A percentile compares a stretch with the other conserved stretches of the same genome.
Conservation (phyloP, 1,140 invertebrate genomes). For the Ooceraea biroi region DNA sequence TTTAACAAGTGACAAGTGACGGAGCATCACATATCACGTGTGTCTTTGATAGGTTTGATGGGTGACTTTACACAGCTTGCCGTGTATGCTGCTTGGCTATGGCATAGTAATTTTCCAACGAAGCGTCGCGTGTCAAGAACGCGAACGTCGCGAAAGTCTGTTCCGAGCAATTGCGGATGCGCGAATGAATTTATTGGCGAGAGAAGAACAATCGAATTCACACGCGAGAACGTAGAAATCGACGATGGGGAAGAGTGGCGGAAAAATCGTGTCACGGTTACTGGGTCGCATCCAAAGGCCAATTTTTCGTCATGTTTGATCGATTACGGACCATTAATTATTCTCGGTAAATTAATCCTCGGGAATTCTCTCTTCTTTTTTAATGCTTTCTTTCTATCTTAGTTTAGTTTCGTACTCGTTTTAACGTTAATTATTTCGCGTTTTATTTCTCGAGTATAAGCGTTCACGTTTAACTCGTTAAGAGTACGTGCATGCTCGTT, state of each 20-base stretch:
- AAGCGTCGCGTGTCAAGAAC: background rate
- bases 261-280: constrained; percentile 26
- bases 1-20: no score
- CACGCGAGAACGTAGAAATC: background rate
- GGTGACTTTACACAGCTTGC: background rate
- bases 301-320: background rate
- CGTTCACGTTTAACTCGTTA: constrained; percentile 10
- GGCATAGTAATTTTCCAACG: background rate
- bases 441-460: background rate
- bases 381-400: no score
- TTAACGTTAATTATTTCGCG: no score
- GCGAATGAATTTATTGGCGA: constrained; percentile 15
- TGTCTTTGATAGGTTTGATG: no score
- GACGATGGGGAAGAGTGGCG: background rate
- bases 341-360: no score
- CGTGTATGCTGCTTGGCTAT: background rate
- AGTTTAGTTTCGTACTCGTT: no score
- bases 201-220: constrained; percentile 19
- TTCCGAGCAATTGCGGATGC: background rate
- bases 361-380: no score
- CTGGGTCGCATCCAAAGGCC: background rate
- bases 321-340: background rate
- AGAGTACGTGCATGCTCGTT: constrained; percentile 3
- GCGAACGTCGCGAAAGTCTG: constrained; percentile 4
- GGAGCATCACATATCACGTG: no score